Evolutionary conservation across 2,888 invertebrate genomes (phyloP), one percentile per base, ranked within the genome.

Genomic region (Polydrusus tereticollis): DNA sequence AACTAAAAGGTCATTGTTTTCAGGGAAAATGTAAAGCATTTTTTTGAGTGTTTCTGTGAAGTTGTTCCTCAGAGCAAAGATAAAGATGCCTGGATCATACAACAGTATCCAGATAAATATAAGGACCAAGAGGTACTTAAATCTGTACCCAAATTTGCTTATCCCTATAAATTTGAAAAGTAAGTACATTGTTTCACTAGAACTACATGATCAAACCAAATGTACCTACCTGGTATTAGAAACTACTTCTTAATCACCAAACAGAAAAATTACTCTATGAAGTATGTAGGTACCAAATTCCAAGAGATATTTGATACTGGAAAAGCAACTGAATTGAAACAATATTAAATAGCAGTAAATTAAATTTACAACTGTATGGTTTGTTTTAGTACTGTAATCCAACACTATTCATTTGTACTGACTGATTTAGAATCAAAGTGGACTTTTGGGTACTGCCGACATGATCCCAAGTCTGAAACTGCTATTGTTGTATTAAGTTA

Each of bases 401-500:
- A 98, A 85, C 94, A 96, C 81, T 99, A 97, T 86, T 98, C 98
- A 23, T 99, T 99, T 87, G 98, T 98, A 62, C 87, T 99, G 82
- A 99, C 99, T 21, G 96, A 95, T 79, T 90, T 93, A 79, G 96
- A 97, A 84, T 96, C 97, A 23, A 97, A 96, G 87, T 98, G 96
- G 91, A 96, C 96, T 41, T 99, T 96, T 88, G 98, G 98, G 77
- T 99, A 96, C 86, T 98, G 98, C 85, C 93, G 99, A 23, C 97
- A 96, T 85, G 96, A 98, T 84, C 95, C 97, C 4, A 93, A 94
- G 83, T 91, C 93, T 21, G 92, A 95, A 83, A 94, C 94, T 18
- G 94, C 97, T 72, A 87, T 95, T 83, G 93, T 96, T 55, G 86
- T 96, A 77, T 87, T 94, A 78, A 98, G 98, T 82, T 94, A 93